Conservation (phyloP, 2,797 vertebrate species). For the Centropyge bicolor region DNA sequence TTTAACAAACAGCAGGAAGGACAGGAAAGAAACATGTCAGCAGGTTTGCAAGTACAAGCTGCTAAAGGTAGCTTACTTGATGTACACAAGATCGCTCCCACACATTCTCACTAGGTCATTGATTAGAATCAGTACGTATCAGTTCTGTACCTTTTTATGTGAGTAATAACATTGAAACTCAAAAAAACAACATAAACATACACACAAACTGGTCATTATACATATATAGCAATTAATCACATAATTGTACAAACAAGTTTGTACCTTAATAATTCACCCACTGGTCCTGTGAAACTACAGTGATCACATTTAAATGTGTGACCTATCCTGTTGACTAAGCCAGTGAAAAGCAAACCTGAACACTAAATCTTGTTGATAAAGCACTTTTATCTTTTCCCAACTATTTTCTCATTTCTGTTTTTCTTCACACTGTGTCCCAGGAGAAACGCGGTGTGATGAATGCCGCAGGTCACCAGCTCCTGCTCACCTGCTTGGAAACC, state of each 20-base stretch:
- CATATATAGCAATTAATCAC: conserved; percentile 24
- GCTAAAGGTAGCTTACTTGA: background rate
- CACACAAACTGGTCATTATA: conserved; percentile 1
- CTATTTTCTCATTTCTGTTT: conserved; percentile 12
- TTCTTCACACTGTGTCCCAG: conserved; percentile 73
- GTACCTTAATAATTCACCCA: conserved; percentile 1
- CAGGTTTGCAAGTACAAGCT: background rate
- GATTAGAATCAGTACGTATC: background rate
- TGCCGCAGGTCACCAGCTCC: conserved; percentile 92
- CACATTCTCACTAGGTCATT: background rate
- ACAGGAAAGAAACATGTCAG: background rate
- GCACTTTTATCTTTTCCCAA: conserved; percentile 22
- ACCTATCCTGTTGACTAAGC: conserved; percentile 4
- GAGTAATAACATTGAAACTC: background rate
- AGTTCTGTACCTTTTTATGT: background rate
- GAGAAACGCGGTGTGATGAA: conserved; percentile 95
- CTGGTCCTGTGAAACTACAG: conserved; percentile 12
- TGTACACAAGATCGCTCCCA: background rate
- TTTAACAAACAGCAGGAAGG: background rate
- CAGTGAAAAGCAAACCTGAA: conserved; percentile 20
- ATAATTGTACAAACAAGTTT: conserved; percentile 1
- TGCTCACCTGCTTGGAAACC: conserved; percentile 96
- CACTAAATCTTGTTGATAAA: conserved; percentile 34
- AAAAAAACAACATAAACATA: no score
- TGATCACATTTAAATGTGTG: conserved; percentile 41